Conservation (phyloP, 2,113 vertebrate species). For the Nanger granti region DNA sequence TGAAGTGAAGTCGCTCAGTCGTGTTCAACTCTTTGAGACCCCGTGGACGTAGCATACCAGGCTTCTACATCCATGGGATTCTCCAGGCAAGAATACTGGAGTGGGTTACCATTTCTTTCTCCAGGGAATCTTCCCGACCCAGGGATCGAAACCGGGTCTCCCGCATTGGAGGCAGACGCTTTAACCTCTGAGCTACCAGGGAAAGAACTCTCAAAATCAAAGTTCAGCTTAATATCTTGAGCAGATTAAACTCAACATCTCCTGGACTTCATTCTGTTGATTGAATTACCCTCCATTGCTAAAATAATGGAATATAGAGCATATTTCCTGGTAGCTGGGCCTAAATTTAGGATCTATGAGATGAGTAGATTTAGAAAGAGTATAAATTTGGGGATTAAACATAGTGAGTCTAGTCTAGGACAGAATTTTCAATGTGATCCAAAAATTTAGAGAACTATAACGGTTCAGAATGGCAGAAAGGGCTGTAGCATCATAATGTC, state of each 20-base stretch:
- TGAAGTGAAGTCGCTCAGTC: too few relatives aligned
- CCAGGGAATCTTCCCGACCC: too few relatives aligned
- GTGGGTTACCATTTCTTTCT: too few relatives aligned
- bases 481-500: neutral
- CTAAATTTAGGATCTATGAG: neutral
- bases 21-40: too few relatives aligned
- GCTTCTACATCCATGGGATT: too few relatives aligned
- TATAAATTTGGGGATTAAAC: neutral
- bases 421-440: neutral
- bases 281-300: neutral
- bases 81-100: too few relatives aligned
- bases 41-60: too few relatives aligned
- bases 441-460: neutral
- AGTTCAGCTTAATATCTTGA: neutral
- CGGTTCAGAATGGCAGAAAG: neutral
- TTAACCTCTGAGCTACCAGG: too few relatives aligned
- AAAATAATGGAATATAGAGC: neutral
- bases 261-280: neutral
- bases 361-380: neutral
- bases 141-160: too few relatives aligned
- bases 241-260: neutral
- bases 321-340: neutral
- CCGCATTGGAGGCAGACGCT: too few relatives aligned
- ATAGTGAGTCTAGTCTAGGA: neutral
- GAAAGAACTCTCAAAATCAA: neutral